These are phyloP conservation scores for Lepidochitona cinerea DNA, from an alignment of 2,888 invertebrate genomes.

Conservation along the genomic window DNA sequence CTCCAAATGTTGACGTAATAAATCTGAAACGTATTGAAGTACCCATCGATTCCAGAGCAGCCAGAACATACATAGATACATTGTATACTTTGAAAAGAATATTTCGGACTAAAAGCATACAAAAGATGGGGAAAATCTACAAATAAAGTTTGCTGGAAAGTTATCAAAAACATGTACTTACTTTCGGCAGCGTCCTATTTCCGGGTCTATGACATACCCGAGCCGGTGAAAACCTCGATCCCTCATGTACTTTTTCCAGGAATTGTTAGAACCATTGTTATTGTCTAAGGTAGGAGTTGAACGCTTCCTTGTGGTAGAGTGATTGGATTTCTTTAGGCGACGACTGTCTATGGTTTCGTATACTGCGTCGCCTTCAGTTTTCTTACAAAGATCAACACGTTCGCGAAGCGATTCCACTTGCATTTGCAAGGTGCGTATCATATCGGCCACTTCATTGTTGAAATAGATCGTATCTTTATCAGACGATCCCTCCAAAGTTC, in stretches of 20 bases:
- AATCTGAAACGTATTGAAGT: too few relatives aligned
- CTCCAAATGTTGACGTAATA: too few relatives aligned
- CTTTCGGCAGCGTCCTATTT: not conserved
- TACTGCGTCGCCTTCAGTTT: not conserved
- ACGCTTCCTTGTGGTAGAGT: not conserved
- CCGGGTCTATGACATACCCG: not conserved
- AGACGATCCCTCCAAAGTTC: not conserved
- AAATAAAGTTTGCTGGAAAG: not conserved
- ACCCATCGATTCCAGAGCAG: too few relatives aligned
- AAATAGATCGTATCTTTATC: slow-evolving; percentile 3
- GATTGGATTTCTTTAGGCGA: slow-evolving; percentile 1
- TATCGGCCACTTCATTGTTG: slow-evolving; percentile 1
- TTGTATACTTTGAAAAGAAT: too few relatives aligned
- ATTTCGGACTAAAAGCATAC: too few relatives aligned
- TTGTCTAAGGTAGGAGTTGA: not conserved
- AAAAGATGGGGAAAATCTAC: not conserved
- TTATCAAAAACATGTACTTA: not conserved
- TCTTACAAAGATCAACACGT: not conserved
- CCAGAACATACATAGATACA: too few relatives aligned
- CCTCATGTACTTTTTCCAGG: slow-evolving; percentile 3
- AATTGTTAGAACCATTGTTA: not conserved
- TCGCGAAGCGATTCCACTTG: slow-evolving; percentile 5
- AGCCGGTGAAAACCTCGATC: slow-evolving; percentile 7
- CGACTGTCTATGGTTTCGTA: slow-evolving; percentile 7
- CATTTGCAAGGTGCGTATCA: not conserved